Conservation (phyloP, 2,888 invertebrate species). For the Dermolepida albohirtum region DNA sequence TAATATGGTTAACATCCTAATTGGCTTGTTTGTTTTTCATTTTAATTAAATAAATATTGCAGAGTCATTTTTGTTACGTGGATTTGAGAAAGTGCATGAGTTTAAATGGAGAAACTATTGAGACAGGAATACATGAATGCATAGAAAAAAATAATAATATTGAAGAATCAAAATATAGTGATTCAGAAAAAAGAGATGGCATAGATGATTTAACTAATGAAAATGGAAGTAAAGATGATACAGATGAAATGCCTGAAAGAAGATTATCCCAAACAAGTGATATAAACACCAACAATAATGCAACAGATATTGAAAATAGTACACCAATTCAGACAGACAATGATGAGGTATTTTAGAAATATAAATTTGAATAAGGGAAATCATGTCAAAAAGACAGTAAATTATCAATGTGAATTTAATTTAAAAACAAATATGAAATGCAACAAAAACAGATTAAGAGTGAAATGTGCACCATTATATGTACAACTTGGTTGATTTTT, state of each 20-base stretch:
- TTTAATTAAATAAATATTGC: slow-evolving; percentile 39
- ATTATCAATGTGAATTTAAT: too few species aligned
- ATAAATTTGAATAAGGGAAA: not conserved
- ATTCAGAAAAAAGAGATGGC: slow-evolving; percentile 57
- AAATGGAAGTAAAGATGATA: slow-evolving; percentile 56
- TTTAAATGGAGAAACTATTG: slow-evolving; percentile 43
- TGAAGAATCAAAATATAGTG: slow-evolving; percentile 37
- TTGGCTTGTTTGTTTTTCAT: slow-evolving; percentile 7
- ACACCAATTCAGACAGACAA: slow-evolving; percentile 62
- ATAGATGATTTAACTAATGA: slow-evolving; percentile 59
- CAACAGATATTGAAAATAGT: slow-evolving; percentile 54
- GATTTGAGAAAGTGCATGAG: slow-evolving; percentile 63
- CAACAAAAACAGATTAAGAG: too few species aligned
- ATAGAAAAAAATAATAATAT: slow-evolving; percentile 46
- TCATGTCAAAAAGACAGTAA: too few species aligned
- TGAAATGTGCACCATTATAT: too few species aligned
- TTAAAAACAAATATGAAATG: too few species aligned
- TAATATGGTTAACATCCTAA: slow-evolving; percentile 61
- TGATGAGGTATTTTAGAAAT: slow-evolving; percentile 57
- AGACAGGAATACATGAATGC: slow-evolving; percentile 42
- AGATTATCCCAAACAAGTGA: slow-evolving; percentile 61
- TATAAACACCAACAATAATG: slow-evolving; percentile 51
- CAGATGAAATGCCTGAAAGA: slow-evolving; percentile 54
- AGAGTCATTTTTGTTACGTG: slow-evolving; percentile 63
- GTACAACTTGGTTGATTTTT: too few species aligned